A percentile compares a stretch with the other conserved stretches of the same genome.
Evolutionary conservation across 2,888 invertebrate species (phyloP).

Genomic region (Netelia virgata): DNA sequence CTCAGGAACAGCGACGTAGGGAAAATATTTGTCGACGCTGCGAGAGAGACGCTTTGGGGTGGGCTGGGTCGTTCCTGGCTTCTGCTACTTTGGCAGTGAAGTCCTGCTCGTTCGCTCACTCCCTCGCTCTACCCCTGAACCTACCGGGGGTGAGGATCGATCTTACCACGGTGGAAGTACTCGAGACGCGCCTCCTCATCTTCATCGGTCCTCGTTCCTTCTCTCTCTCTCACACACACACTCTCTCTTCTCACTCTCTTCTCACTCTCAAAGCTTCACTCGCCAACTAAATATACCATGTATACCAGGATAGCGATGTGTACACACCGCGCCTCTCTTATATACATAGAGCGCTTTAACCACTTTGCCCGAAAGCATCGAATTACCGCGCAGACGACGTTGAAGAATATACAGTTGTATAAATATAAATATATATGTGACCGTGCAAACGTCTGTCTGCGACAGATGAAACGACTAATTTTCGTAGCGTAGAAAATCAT

Average conservation of each 20-base stretch:
- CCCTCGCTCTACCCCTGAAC: constrained; percentile 8
- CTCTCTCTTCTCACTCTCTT: too few species aligned
- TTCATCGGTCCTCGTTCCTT: neutral
- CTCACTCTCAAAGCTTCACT: constrained; percentile 63
- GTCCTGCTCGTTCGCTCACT: constrained; percentile 39
- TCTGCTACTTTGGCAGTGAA: constrained; percentile 55
- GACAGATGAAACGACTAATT: constrained; percentile 67
- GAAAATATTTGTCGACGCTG: constrained; percentile 69
- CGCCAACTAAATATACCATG: constrained; percentile 62
- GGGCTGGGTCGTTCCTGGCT: constrained; percentile 37
- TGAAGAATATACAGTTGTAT: constrained; percentile 55
- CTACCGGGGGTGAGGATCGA: constrained; percentile 54
- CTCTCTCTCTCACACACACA: neutral
- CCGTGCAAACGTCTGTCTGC: constrained; percentile 25
- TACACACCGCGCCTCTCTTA: constrained; percentile 37
- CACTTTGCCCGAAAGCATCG: constrained; percentile 68
- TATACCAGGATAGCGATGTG: constrained; percentile 25
- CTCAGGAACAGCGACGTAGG: constrained; percentile 46
- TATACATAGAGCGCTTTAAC: constrained; percentile 60
- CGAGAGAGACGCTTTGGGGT: constrained; percentile 37
- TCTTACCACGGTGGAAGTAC: constrained; percentile 59
- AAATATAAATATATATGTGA: constrained; percentile 7
- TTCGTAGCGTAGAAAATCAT: constrained; percentile 51
- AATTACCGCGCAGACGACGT: constrained; percentile 58
- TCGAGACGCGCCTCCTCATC: constrained; percentile 60